Percentiles rank a stretch among this genome's conserved stretches.
phyloP scores from a whole-genome alignment of 2,113 vertebrate genomes.

The Eidolon helvum region DNA sequence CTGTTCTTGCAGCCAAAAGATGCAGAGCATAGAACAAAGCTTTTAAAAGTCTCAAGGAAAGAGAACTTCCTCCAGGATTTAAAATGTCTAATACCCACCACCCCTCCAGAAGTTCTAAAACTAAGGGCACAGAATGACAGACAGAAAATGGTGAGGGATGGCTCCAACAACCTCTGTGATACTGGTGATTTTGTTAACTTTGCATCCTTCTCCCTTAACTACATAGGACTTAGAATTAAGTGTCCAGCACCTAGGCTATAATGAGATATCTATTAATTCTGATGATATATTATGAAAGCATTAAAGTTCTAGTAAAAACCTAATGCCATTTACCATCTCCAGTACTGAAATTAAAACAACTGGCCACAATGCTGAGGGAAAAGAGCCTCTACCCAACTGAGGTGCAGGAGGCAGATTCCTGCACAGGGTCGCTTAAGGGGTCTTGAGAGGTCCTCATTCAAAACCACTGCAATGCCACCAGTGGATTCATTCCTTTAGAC shows the following conservation, averaged over 20 bases:
- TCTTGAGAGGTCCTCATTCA: not conserved
- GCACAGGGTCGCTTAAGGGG: not conserved
- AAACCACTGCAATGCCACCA: not conserved
- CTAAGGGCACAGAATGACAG: not conserved
- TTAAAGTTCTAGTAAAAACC: not conserved
- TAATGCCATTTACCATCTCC: not conserved
- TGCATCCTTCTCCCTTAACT: not conserved
- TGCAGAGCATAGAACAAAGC: not conserved
- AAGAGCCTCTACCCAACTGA: not conserved
- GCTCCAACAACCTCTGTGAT: not conserved
- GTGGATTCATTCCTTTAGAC: not conserved
- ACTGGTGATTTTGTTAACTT: not conserved
- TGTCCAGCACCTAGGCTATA: not conserved
- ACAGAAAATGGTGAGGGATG: not conserved
- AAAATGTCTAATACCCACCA: not conserved
- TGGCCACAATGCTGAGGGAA: not conserved
- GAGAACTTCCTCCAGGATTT: not conserved
- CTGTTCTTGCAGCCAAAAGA: not conserved
- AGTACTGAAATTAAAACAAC: not conserved
- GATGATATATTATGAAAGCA: not conserved
- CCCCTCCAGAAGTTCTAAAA: not conserved
- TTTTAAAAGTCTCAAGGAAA: not conserved
- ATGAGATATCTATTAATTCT: not conserved
- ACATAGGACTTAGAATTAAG: not conserved
- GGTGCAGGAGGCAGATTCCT: not conserved